Conservation (phyloP, 2,113 vertebrate genomes). For the Ceyx margarethae region DNA sequence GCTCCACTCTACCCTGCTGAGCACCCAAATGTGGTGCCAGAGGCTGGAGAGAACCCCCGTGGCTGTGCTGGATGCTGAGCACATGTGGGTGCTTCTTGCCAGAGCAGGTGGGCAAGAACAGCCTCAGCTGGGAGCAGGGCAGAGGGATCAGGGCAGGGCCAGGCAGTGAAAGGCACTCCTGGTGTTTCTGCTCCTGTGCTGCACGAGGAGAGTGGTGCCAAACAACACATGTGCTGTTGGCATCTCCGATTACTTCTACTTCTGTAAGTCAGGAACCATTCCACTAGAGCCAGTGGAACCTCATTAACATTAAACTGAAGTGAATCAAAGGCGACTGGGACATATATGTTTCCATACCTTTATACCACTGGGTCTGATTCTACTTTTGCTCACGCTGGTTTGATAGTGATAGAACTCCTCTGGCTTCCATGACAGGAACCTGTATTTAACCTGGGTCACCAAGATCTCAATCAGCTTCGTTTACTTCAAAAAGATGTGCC, state of each 20-base stretch:
- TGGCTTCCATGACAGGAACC: conserved; percentile 18
- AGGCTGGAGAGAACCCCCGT: not conserved
- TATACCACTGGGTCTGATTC: not conserved
- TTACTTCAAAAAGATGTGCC: conserved; percentile 8
- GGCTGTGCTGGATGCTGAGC: not conserved
- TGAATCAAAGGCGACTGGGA: conserved; percentile 13
- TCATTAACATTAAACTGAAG: conserved; percentile 24
- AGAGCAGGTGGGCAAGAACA: not conserved
- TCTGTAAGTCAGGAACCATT: not conserved
- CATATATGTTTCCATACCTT: conserved; percentile 29
- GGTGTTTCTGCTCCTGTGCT: rapidly evolving
- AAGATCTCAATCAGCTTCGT: conserved; percentile 11
- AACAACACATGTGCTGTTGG: not conserved
- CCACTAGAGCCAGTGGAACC: not conserved
- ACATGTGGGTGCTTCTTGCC: not conserved
- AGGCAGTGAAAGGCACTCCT: not conserved
- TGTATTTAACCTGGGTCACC: conserved; percentile 24
- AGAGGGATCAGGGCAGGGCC: not conserved
- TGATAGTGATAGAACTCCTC: conserved; percentile 25
- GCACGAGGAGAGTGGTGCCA: not conserved
- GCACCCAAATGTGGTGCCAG: rapidly evolving
- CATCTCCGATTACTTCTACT: not conserved
- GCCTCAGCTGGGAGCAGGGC: not conserved
- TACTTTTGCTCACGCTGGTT: not conserved
- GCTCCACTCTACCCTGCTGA: rapidly evolving